Base-by-base conservation (phyloP, 2,888 invertebrate genomes). In the Neoascia interrupta region DNA sequence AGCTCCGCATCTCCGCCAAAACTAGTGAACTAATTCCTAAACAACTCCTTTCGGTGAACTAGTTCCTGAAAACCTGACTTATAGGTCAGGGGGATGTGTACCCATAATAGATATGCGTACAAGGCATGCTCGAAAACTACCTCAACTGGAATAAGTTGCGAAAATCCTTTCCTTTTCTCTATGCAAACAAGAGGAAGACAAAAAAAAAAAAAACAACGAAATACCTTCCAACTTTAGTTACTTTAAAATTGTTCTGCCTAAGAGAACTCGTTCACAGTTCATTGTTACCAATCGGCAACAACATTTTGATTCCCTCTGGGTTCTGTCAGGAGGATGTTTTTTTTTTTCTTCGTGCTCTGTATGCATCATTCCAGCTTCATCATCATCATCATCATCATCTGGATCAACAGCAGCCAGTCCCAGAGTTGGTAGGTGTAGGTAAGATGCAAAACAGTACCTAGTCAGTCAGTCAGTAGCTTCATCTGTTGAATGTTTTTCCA, bases 401-500 rank as follows among this genome's bases (percentile, higher is more conserved):
- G 4, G 60, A 36, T 56, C 19, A 28, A 13, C 34, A 45, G 58
- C 43, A 43, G 0, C n/a, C 41, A 5, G 18, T 34, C 15, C 19
- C 64, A 31, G n/a, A n/a, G 8, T 31, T 31, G 31, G 10, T n/a
- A 31, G 31, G n/a, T 31, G 49, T 45, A 13, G 23, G 56, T 53
- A 39, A 8, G 61, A 60, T 73, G 66, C 36, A 47, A 19, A 66
- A 56, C 51, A 64, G 76, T 56, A 61, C 64, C 39, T 23, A 79
- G 64, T 79, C 73, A 68, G 72, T 79, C 63, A 69, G 58, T 58
- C 49, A 66, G 70, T 70, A 41, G 64, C 66, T 79, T 79, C 79
- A 79, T 73, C 79, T 79, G 79, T 79, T 79, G 79, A 79, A 79
- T 79, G 61, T 79, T 79, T 79, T 79, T 68, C 49, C 73, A 79